Evolutionary conservation across 2,113 vertebrate species (phyloP), one percentile per base, ranked within the genome.

Genomic region (Bubo scandiacus): DNA sequence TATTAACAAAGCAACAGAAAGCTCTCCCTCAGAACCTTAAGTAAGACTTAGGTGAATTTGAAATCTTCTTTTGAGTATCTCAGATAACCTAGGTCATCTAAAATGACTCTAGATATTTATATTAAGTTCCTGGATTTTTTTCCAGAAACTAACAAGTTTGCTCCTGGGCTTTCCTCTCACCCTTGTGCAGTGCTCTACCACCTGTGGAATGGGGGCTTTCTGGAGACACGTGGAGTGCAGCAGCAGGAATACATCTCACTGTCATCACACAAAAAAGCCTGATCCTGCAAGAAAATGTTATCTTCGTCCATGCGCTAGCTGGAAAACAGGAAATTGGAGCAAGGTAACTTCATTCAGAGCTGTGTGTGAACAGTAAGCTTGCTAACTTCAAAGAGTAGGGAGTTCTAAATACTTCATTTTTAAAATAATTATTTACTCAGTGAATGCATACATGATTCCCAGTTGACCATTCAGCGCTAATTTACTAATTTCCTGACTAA

Each of bases 281-380:
- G 99, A 99, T 89, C 98, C 99, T 18, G 98, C 99, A 8, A 98
- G 98, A 61, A 99, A 98, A 54, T 99, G 99, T 97, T 98, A 99
- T 90, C 97, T 99, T 29, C 99, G 98, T 25, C 99, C 99, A 2
- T 99, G 99, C 4, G 98, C 99, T 32, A 96, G 86, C 88, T 99
- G 99, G 99, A 98, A 98, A 94, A 98, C 97, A 63, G 98, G 99
- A 86, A 98, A 98, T 90, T 99, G 99, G 99, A 99, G 98, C 98
- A 98, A 99, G 98, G 99, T 99, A 96, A 97, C 45, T 40, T 88
- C 73, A 66, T 72, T 81, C 83, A 61, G 72, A 80, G 47, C 59
- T 92, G 40, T 91, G 51, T 74, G 42, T 94, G 58, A 90, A 63
- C 78, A 91, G 66, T 58, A 85, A 87, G 51, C 32, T 92, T 86